phyloP scores from a whole-genome alignment of 2,888 invertebrate species.

The Orchesella flavescens region DNA sequence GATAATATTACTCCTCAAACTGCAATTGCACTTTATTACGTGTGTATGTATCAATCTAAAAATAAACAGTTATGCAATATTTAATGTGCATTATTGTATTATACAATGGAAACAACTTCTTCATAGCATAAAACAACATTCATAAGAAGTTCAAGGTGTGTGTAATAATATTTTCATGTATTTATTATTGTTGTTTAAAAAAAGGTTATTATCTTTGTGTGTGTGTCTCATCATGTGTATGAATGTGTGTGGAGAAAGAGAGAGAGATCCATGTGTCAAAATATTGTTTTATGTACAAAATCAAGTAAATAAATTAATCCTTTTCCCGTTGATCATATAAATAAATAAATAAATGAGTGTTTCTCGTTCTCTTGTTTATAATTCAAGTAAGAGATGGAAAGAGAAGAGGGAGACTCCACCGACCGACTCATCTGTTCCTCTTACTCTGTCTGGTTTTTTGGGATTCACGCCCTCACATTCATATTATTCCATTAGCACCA shows the following conservation, averaged over 20 bases:
- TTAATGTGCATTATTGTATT: no score
- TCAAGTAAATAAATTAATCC: constrained; percentile 66
- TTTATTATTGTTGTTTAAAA: constrained; percentile 62
- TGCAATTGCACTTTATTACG: no score
- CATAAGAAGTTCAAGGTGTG: constrained; percentile 58
- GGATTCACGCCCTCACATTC: constrained; percentile 14
- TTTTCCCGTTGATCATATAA: constrained; percentile 58
- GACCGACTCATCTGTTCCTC: neutral
- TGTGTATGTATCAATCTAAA: no score
- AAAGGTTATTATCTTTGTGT: constrained; percentile 56
- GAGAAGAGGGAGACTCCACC: neutral
- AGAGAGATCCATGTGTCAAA: constrained; percentile 52
- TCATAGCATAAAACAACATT: constrained; percentile 25
- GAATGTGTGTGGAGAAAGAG: constrained; percentile 12
- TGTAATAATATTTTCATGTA: constrained; percentile 59
- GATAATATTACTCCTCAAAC: no score
- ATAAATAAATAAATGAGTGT: constrained; percentile 56
- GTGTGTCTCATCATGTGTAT: constrained; percentile 15
- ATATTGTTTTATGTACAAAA: constrained; percentile 66
- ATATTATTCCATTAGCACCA: constrained; percentile 6
- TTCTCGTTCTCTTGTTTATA: constrained; percentile 58
- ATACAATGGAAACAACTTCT: no score
- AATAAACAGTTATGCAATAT: no score
- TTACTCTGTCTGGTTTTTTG: neutral
- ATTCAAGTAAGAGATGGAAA: constrained; percentile 22